Evolutionary conservation across 2,797 vertebrate genomes (phyloP).

Genomic region (Mormyrops boulengeri): DNA sequence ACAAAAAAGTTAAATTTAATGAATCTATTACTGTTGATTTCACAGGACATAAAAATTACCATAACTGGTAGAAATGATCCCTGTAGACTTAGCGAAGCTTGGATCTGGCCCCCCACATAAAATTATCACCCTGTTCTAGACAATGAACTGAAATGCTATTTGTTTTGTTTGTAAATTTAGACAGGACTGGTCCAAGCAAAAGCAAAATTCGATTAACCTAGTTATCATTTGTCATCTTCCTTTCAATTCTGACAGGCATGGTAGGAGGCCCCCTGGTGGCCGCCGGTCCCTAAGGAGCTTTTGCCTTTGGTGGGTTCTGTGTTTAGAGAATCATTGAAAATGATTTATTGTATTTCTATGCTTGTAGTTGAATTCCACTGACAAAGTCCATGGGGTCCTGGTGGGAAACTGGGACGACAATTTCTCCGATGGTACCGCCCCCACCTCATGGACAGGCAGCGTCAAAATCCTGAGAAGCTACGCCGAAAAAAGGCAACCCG

Average conservation of each 20-base stretch:
- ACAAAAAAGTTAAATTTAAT: not conserved
- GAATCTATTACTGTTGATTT: not conserved
- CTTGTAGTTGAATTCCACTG: constrained; percentile 74
- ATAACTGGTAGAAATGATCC: not conserved
- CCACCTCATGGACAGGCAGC: constrained; percentile 83
- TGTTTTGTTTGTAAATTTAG: not conserved
- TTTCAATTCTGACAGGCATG: not conserved
- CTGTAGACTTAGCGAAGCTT: not conserved
- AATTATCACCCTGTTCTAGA: not conserved
- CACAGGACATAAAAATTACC: not conserved
- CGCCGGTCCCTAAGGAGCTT: not conserved
- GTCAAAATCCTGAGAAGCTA: constrained; percentile 74
- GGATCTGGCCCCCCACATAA: not conserved
- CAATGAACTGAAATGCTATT: not conserved
- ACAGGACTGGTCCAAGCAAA: not conserved
- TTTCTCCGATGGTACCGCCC: constrained; percentile 62
- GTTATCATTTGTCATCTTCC: not conserved
- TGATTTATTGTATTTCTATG: not conserved
- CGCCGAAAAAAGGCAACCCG: constrained; percentile 51
- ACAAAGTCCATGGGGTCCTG: constrained; percentile 73
- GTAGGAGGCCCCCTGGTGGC: not conserved
- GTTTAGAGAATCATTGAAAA: not conserved
- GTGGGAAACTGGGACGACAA: constrained; percentile 75
- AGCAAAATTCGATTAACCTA: not conserved
- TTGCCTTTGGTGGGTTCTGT: not conserved